Evolutionary conservation across 1,140 invertebrate genomes (phyloP), one percentile per base, ranked within the genome.

Genomic region (Protaetia brevitarsis): DNA sequence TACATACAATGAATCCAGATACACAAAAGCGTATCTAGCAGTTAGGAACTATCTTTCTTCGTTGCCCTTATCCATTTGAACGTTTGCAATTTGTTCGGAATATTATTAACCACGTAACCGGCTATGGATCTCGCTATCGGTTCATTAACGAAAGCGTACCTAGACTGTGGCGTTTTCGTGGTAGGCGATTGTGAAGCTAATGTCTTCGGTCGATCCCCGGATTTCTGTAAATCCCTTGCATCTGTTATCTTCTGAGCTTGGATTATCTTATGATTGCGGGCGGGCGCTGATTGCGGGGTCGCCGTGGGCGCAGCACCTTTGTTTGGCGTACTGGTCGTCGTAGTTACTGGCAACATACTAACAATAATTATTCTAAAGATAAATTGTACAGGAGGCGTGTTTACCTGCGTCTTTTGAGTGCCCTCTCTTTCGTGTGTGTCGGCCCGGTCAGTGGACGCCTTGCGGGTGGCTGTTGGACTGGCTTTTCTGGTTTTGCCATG

Each of bases 61-160:
- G 21, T 29, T 13, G 60, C n/a, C 19, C 29, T 62, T 29, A 62
- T 62, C 60, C 60, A 62, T 62, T 62, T 62, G 23, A 62, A 62
- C 8, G 29, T 36, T 34, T 70, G 63, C 21, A 73, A 11, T 30
- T 73, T 73, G n/a, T 68, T 65, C 2, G 68, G 64, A n/a, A 75
- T 70, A 59, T 75, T 75, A 45, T 73, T 75, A 7, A 62, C 66
- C 16, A 75, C 67, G 58, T 76, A 77, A 26, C 71, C 75, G 16
- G 74, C 76, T 37, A 77, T 77, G 1, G 73, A 77, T 66, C 74
- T 64, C 11, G 75, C 76, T 36, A 77, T 77, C 8, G 75, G 75
- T 27, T 77, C 74, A 41, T 73, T 72, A 26, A 59, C 70, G 56
- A 74, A 71, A 27, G 63, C 57, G 13, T 11, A 5, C 27, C n/a